phyloP scores from a whole-genome alignment of 2,113 vertebrate species.

The Zosterops japonicus region DNA sequence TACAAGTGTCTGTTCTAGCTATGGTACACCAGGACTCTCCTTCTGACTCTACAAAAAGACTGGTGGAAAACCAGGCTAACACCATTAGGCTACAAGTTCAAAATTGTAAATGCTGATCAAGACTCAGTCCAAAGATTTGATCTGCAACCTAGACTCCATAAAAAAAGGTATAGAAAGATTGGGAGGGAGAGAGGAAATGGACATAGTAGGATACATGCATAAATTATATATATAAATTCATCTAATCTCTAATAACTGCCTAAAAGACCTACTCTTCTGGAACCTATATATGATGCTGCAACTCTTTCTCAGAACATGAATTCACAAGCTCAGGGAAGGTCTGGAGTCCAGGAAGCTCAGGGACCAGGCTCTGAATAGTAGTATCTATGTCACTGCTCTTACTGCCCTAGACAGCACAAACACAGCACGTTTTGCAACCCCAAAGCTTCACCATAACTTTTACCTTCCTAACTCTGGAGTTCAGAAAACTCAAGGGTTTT shows the following conservation, averaged over 20 bases:
- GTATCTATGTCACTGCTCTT: background rate
- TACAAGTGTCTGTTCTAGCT: background rate
- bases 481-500: background rate
- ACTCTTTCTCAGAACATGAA: background rate
- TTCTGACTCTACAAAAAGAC: background rate
- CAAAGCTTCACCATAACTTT: background rate
- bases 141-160: background rate
- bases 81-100: background rate
- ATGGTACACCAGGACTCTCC: background rate
- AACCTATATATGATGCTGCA: background rate
- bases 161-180: background rate
- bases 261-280: background rate
- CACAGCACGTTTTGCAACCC: fast-evolving
- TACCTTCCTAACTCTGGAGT: background rate
- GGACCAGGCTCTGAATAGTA: background rate
- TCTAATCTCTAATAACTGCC: background rate
- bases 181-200: background rate
- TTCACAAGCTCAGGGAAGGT: background rate
- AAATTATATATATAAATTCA: background rate
- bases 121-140: background rate
- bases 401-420: background rate
- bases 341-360: background rate
- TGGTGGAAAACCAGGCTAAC: background rate
- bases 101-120: background rate
- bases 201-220: background rate